Conservation (phyloP, 1,140 invertebrate species). For the Zaprionus capensis region DNA sequence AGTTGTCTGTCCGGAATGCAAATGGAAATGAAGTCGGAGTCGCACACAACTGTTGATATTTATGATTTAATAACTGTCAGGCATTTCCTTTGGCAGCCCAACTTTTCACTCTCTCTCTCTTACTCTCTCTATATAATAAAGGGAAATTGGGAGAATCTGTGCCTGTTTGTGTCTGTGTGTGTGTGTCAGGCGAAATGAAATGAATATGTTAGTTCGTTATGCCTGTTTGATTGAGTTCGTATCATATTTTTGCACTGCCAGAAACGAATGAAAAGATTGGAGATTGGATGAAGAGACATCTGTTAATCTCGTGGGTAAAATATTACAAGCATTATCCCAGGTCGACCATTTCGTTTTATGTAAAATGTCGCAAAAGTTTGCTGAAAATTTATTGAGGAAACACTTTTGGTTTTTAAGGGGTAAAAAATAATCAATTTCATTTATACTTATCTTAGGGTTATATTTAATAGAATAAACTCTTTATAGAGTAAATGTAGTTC, state of each 20-base stretch:
- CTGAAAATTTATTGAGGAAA: neutral
- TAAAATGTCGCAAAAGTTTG: slow-evolving; percentile 2
- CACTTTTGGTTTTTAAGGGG: neutral
- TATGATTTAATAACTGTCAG: slow-evolving; percentile 30
- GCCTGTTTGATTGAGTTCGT: neutral
- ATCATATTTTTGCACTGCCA: neutral
- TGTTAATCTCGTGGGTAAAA: neutral
- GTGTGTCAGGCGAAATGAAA: neutral
- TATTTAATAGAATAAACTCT: neutral
- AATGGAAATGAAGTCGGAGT: neutral
- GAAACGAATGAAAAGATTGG: neutral
- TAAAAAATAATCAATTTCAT: neutral
- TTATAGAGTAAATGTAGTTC: too few species aligned
- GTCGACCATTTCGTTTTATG: slow-evolving; percentile 2
- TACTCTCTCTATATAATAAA: neutral
- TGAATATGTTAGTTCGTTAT: neutral
- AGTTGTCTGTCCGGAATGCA: slow-evolving; percentile 11
- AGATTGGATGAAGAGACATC: neutral
- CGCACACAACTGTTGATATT: slow-evolving; percentile 7
- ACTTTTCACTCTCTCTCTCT: neutral
- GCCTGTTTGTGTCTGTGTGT: neutral
- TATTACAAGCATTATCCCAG: neutral
- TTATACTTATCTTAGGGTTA: neutral
- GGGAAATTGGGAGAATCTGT: too few species aligned
- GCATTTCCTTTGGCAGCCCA: neutral